Base-by-base conservation (phyloP, 2,797 vertebrate species). In the Coranthus polyacanthus region DNA sequence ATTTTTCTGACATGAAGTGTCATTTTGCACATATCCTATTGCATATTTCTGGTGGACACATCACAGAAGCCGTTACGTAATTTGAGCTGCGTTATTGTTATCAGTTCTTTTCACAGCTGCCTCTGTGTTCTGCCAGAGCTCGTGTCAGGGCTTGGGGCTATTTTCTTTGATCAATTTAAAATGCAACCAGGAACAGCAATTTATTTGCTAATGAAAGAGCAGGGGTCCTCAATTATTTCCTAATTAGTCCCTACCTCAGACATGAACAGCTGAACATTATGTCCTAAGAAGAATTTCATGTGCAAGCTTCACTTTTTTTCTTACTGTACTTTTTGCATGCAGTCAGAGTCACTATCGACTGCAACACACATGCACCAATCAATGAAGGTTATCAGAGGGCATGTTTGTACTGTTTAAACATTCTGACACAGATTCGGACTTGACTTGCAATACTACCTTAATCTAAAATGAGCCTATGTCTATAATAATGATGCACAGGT, bases 141-240 rank as follows among this genome's bases (percentile, higher is more conserved):
- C 4, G 16, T 47, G 62, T 75, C 74, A 78, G 45, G 7, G 54
- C 81, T 68, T 4, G 0, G 20, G 76, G 79, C 71, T 55, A 21
- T 82, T 81, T 60, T 34, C 54, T 74, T 65, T 55, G 67, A 82
- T 88, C 69, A 85, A 49, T 83, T 64, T 45, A 62, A 65, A 76
- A 70, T 59, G 44, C 43, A 53, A 69, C 66, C 47, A 59, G 34
- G 36, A 60, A 63, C 2, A 26, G 22, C 43, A 63, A 73, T 78
- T 71, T 75, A 61, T 78, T 55, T 69, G 15, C 55, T 70, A 78
- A 86, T 85, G 53, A 71, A 82, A 71, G 68, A 65, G 22, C 43
- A 59, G 58, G 38, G 37, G 60, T 60, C 39, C 41, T 63, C 39
- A 52, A 38, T 79, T 74, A 77, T 76, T 54, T 57, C 6, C 21